Conservation (phyloP, 2,113 vertebrate genomes). For the Merops nubicus region DNA sequence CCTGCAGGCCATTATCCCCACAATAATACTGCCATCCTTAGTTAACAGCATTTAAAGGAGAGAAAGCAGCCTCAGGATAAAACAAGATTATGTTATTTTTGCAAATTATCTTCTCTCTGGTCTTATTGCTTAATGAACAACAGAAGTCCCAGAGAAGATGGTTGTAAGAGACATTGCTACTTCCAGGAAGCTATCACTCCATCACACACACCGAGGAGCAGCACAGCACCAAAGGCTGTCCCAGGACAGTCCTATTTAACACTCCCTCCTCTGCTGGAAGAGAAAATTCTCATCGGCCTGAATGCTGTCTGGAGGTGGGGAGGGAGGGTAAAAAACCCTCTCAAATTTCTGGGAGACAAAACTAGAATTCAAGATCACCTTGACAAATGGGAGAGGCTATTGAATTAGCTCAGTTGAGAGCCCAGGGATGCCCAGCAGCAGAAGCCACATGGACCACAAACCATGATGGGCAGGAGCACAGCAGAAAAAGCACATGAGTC, state of each 20-base stretch:
- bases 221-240: background rate
- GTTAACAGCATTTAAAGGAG: background rate
- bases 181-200: background rate
- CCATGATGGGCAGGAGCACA: background rate
- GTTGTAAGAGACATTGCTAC: background rate
- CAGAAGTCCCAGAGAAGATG: background rate
- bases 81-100: background rate
- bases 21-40: background rate
- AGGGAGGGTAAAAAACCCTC: background rate
- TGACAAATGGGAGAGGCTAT: background rate
- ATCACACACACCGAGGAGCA: fast-evolving
- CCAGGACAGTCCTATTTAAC: background rate
- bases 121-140: background rate
- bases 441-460: background rate
- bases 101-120: background rate
- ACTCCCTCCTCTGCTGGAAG: background rate
- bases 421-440: background rate
- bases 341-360: background rate
- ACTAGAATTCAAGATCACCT: background rate
- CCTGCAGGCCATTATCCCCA: background rate
- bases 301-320: fast-evolving
- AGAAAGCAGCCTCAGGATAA: background rate
- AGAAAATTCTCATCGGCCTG: background rate
- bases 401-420: background rate
- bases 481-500: background rate